Conservation (phyloP, 2,797 vertebrate genomes). For the Neosilurus hyrtlii region DNA sequence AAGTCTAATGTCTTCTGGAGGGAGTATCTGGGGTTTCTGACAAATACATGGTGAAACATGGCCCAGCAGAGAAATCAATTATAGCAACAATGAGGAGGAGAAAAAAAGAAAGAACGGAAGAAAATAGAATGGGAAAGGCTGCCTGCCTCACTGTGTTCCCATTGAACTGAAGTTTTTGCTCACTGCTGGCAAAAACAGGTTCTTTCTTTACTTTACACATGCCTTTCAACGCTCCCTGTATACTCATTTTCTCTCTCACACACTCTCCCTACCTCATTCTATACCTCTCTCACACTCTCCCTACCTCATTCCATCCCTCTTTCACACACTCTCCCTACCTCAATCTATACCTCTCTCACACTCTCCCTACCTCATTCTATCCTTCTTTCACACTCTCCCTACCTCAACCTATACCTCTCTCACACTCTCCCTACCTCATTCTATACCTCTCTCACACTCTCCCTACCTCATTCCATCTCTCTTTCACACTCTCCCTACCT, state of each 20-base stretch:
- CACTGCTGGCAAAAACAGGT: constrained; percentile 35
- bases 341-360: no score
- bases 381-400: no score
- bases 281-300: no score
- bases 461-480: no score
- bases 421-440: no score
- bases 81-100: constrained; percentile 8
- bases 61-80: constrained; percentile 28
- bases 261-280: background rate
- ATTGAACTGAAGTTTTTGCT: constrained; percentile 34
- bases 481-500: no score
- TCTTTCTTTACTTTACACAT: constrained; percentile 13
- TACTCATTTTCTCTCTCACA: background rate
- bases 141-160: constrained; percentile 25
- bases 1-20: constrained; percentile 39
- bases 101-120: background rate
- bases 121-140: background rate
- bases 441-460: no score
- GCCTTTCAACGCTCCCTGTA: background rate
- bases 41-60: constrained; percentile 39
- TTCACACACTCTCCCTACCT: no score
- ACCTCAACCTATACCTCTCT: no score
- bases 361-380: no score
- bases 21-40: constrained; percentile 32
- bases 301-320: no score